phyloP scores from a whole-genome alignment of 2,888 invertebrate species.

The Harpalus rubripes region DNA sequence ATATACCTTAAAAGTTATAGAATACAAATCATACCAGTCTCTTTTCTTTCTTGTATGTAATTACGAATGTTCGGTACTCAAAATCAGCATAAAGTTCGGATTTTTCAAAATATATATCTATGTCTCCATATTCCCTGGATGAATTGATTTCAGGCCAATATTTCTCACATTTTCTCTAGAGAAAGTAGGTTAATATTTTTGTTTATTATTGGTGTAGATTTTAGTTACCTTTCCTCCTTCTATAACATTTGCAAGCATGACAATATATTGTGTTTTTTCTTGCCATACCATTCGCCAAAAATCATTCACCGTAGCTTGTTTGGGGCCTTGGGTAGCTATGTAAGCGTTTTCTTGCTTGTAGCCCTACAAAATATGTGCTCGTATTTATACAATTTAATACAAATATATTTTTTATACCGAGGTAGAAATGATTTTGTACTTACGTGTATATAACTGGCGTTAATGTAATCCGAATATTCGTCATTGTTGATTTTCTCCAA shows the following conservation, averaged over 20 bases:
- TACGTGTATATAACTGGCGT: slow-evolving; percentile 60
- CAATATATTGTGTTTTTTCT: slow-evolving; percentile 67
- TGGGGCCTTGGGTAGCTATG: slow-evolving; percentile 76
- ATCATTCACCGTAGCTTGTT: slow-evolving; percentile 73
- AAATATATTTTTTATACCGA: neutral
- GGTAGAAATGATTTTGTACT: neutral
- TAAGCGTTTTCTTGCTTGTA: slow-evolving; percentile 73
- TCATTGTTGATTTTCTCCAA: slow-evolving; percentile 54
- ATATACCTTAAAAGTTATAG: neutral
- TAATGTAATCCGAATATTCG: slow-evolving; percentile 60
- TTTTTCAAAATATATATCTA: slow-evolving; percentile 73
- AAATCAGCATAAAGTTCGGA: slow-evolving; percentile 75
- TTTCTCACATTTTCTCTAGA: slow-evolving; percentile 78
- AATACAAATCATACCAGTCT: slow-evolving; percentile 72
- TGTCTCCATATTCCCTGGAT: slow-evolving; percentile 73
- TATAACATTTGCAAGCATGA: slow-evolving; percentile 64
- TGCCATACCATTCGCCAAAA: slow-evolving; percentile 75
- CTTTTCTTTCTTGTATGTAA: slow-evolving; percentile 71
- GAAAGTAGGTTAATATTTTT: slow-evolving; percentile 45
- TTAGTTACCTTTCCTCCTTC: slow-evolving; percentile 64
- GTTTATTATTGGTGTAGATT: neutral
- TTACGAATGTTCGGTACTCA: slow-evolving; percentile 74
- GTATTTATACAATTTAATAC: neutral
- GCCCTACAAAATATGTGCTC: slow-evolving; percentile 71
- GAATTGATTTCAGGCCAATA: slow-evolving; percentile 79